Conservation (phyloP, 2,888 invertebrate genomes). For the Pseudococcus jackbeardsleyi region DNA sequence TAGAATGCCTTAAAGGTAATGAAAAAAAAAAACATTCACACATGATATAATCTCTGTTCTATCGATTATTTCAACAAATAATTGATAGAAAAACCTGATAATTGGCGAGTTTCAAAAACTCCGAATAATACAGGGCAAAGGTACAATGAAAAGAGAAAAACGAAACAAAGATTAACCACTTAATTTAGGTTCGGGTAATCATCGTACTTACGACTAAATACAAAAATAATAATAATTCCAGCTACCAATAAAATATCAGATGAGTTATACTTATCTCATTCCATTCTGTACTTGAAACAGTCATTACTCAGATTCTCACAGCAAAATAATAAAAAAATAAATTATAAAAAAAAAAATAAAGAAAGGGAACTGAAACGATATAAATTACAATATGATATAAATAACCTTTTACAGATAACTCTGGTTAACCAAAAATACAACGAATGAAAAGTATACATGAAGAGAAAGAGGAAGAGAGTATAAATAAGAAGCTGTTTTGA, state of each 20-base stretch:
- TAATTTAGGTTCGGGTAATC: background rate
- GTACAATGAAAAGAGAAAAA: background rate
- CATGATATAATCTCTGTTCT: background rate
- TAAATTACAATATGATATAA: too few species aligned
- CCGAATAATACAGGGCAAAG: background rate
- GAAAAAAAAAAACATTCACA: background rate
- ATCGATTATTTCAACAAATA: background rate
- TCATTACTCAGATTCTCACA: background rate
- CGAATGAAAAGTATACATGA: background rate
- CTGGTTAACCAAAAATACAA: background rate
- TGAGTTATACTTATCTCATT: background rate
- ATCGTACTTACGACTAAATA: conserved; percentile 18
- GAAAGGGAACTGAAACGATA: too few species aligned
- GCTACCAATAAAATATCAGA: background rate
- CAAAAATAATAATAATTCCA: conserved; percentile 14
- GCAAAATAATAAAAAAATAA: background rate
- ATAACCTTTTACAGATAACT: background rate
- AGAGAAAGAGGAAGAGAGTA: background rate
- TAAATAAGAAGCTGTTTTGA: background rate
- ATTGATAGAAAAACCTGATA: background rate
- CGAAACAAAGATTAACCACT: conserved; percentile 1
- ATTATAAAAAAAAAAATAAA: too few species aligned
- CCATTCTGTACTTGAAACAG: background rate
- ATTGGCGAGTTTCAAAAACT: conserved; percentile 30
- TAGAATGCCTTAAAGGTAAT: conserved; percentile 32